Percentiles rank a stretch among this genome's conserved stretches.
phyloP scores from a whole-genome alignment of 92 coral and sea anemone species.

The Zoanthus gigantus region DNA sequence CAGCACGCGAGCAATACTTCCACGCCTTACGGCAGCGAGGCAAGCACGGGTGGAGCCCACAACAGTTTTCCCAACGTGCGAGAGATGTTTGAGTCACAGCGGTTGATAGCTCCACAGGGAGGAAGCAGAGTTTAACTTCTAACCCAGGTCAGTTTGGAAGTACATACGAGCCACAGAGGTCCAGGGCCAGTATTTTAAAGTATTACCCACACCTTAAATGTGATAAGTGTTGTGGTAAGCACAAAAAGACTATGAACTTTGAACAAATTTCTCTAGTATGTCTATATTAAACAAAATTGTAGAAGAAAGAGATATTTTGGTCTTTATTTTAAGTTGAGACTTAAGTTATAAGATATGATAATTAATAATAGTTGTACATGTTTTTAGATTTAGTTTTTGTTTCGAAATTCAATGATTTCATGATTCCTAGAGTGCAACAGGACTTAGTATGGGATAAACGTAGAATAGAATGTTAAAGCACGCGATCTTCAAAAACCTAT shows the following conservation, averaged over 20 bases:
- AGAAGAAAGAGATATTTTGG: background rate
- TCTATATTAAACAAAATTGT: background rate
- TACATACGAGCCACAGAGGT: constrained; percentile 49
- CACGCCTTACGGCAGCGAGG: constrained; percentile 49
- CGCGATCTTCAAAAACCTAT: constrained; percentile 18
- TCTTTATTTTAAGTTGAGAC: background rate
- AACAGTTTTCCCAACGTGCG: constrained; percentile 91
- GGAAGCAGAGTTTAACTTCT: constrained; percentile 57
- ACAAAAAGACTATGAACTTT: constrained; percentile 42
- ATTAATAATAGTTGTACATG: constrained; percentile 47
- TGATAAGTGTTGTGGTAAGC: constrained; percentile 24
- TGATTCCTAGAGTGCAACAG: background rate
- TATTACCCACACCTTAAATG: constrained; percentile 28
- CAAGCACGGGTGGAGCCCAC: constrained; percentile 62
- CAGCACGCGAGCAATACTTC: constrained; percentile 51
- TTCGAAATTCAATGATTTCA: background rate
- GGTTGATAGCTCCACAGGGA: constrained; percentile 78
- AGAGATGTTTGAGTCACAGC: constrained; percentile 99
- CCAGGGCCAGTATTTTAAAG: constrained; percentile 51
- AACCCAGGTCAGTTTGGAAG: constrained; percentile 90
- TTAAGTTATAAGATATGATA: background rate
- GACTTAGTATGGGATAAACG: background rate
- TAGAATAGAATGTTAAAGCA: background rate
- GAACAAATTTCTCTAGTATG: constrained; percentile 10
- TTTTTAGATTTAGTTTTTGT: background rate